These are phyloP conservation scores for Clitarchus hookeri DNA, from an alignment of 2,888 invertebrate genomes.

Conservation along the genomic window DNA sequence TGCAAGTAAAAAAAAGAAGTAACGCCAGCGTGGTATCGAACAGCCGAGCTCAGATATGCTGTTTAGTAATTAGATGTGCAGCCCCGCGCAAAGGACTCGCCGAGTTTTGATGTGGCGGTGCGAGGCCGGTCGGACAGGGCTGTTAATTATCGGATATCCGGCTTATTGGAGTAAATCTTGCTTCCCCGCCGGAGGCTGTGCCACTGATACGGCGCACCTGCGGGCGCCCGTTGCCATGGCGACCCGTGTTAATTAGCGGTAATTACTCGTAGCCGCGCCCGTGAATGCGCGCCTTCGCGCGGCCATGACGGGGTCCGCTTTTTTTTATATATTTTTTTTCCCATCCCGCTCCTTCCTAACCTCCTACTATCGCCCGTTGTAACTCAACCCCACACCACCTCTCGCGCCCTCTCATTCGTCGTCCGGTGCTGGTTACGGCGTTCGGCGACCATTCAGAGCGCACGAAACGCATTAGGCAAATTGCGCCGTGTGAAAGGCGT, in stretches of 20 bases:
- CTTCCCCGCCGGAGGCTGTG: not conserved
- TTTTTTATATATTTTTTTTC: not conserved
- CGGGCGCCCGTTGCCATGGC: not conserved
- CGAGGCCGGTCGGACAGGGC: not conserved
- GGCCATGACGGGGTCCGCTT: not conserved
- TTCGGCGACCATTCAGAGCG: not conserved
- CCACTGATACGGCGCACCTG: not conserved
- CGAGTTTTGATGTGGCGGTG: not conserved
- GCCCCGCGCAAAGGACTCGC: too few species aligned
- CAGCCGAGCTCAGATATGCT: too few species aligned
- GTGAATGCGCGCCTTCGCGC: not conserved
- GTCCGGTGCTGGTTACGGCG: not conserved
- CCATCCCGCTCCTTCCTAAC: too few species aligned
- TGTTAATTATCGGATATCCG: slow-evolving; percentile 14
- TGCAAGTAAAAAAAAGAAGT: too few species aligned
- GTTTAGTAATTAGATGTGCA: too few species aligned
- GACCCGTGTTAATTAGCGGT: slow-evolving; percentile 14
- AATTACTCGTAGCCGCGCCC: not conserved
- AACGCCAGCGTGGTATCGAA: too few species aligned
- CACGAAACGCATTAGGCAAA: not conserved
- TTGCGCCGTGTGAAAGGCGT: not conserved
- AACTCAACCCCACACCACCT: not conserved
- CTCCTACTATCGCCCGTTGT: not conserved
- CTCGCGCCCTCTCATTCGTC: not conserved
- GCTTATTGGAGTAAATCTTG: slow-evolving; percentile 4